Base-by-base conservation (phyloP, 1,140 invertebrate species). In the Trichoplusia ni region DNA sequence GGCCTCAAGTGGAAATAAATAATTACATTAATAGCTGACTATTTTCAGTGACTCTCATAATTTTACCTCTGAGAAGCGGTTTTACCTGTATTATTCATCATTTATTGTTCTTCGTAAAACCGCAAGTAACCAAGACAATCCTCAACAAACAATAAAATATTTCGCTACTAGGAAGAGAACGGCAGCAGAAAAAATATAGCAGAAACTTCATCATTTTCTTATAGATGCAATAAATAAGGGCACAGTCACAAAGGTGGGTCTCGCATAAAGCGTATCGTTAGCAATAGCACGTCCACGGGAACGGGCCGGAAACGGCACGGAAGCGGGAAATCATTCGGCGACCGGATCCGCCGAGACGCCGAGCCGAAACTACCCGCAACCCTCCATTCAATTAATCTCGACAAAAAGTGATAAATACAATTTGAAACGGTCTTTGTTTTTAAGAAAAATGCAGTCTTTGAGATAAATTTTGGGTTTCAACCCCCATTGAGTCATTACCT, bases 351-450 rank as follows among this genome's bases (percentile, higher is more conserved):
- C 54, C 68, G 74, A 76, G 81, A 85, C 80, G 76, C 71, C 70
- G 76, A 35, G 66, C 75, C 71, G 74, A 81, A 83, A 82, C 79
- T 81, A 77, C 81, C 81, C 64, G 54, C 64, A 67, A 79, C 75
- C 75, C 75, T 73, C 80, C 59, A 81, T 78, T 81, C 79, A 81
- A 81, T 84, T 84, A 84, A 78, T 82, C 67, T 79, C 69, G 63
- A 74, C 76, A 78, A 80, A 81, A 82, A 82, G 64, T 67, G 71
- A 83, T 83, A 85, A 85, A 85, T 82, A 79, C 9, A 75, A 77
- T 81, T 80, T 77, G 72, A 67, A 76, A 75, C 73, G 73, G 47
- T 77, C 75, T 82, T 82, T 75, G 77, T 82, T 77, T 74, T 60
- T 47, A 60, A 60, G 56, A 60, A 60, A 60, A 60, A 47, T 46